These are phyloP conservation scores for Limulus polyphemus DNA, from an alignment of 2,888 invertebrate genomes.

Conservation along the genomic window DNA sequence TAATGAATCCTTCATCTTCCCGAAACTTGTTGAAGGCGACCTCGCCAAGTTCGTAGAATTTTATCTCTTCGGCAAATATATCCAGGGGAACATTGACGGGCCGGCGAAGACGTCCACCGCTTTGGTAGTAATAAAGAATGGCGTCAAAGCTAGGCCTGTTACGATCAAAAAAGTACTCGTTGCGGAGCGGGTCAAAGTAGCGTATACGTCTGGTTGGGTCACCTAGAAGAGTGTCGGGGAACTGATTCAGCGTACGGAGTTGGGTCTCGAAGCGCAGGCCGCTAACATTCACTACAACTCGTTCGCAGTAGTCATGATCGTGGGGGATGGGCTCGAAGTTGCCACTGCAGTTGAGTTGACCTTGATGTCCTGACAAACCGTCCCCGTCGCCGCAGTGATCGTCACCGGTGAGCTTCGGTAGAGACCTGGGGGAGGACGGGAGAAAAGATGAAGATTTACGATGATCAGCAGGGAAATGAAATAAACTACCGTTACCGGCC, in stretches of 20 bases:
- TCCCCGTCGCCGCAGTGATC: conserved; percentile 25
- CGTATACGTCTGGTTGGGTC: conserved; percentile 86
- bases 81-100: conserved; percentile 98
- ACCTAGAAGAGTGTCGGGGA: conserved; percentile 91
- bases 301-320: conserved; percentile 93
- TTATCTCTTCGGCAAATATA: conserved; percentile 99
- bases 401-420: conserved; percentile 33
- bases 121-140: conserved; percentile 98
- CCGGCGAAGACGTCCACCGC: conserved; percentile 87
- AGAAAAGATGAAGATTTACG: too few relatives aligned
- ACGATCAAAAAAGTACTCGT: conserved; percentile 99
- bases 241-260: conserved; percentile 92
- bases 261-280: conserved; percentile 97
- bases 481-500: too few relatives aligned
- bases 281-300: conserved; percentile 93
- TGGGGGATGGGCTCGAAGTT: conserved; percentile 91
- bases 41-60: conserved; percentile 98
- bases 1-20: conserved; percentile 97
- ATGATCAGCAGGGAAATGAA: too few relatives aligned
- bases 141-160: conserved; percentile 99
- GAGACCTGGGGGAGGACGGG: conserved; percentile 31
- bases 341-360: conserved; percentile 1
- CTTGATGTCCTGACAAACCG: neutral
- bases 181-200: conserved; percentile 93
- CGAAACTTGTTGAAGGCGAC: conserved; percentile 86